Base-by-base conservation (phyloP, 2,113 vertebrate species). In the Collichthys lucidus region DNA sequence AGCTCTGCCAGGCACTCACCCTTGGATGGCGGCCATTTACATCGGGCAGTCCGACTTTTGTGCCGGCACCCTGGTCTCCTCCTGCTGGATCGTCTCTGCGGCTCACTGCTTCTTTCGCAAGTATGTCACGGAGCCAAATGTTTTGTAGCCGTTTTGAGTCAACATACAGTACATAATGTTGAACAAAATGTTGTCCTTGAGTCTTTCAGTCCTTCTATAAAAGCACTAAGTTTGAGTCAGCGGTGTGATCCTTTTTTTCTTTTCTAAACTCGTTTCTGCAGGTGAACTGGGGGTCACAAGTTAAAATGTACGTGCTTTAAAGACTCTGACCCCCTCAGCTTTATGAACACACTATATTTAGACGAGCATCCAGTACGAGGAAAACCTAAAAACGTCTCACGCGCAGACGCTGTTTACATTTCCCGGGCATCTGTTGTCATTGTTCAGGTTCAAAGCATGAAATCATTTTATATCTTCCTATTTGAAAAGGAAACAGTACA, bases 21-120 rank as follows among this genome's bases (percentile, higher is more conserved):
- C 98, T 14, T 99, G 98, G 98, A 94, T 97, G 93, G 98, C 95
- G 1, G 96, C 96, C 59, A 91, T 99, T 90, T 98, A 98, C 86
- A 95, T 96, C 1, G 95, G 94, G n/a, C 26, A 92, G 4, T 91
- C 88, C 0, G 93, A 80, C 77, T 98, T 99, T 91, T 99, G 98
- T 0, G 94, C 95, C 0, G 98, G 98, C 24, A 97, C 94, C 24
- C 95, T 99, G 11, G 64, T 99, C n/a, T 92, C 96, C 59, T 94
- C 97, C 11, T 99, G 98, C 84, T 99, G 98, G 98, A 91, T 99
- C 4, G 74, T 97, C 50, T 96, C 98, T 0, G 97, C 97, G 0
- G 98, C 97, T 4, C 98, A 99, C 86, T 99, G 98, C 93, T 98
- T 99, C 87, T 92, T 95, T 53, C 82, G 93, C 94, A 98, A 96